Evolutionary conservation across 2,113 vertebrate genomes (phyloP).

Genomic region (Heliornis fulica): DNA sequence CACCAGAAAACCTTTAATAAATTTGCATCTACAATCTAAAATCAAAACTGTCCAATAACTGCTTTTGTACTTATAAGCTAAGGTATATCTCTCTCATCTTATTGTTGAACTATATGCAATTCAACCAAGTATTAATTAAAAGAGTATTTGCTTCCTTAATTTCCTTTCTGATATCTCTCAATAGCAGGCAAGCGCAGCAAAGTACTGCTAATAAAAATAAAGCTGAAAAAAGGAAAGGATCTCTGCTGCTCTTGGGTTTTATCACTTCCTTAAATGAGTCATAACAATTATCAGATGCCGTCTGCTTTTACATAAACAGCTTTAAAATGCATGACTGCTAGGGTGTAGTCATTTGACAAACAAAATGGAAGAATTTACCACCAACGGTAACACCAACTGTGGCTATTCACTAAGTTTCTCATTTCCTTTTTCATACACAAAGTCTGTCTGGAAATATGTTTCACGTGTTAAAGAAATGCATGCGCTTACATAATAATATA

Average conservation of each 20-base stretch:
- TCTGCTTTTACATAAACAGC: conserved; percentile 3
- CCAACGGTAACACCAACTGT: not conserved
- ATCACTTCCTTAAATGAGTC: conserved; percentile 49
- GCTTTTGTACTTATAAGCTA: not conserved
- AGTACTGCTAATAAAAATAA: not conserved
- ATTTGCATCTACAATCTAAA: not conserved
- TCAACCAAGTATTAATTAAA: not conserved
- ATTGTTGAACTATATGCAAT: not conserved
- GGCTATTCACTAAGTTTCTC: not conserved
- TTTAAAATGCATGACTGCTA: conserved; percentile 12
- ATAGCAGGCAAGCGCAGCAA: not conserved
- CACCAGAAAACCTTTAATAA: not conserved
- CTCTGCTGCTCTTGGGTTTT: not conserved
- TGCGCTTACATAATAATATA: not conserved
- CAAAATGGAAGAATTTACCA: not conserved
- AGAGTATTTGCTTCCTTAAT: not conserved
- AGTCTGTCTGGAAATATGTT: not conserved
- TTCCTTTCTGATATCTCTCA: not conserved
- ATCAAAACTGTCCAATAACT: not conserved
- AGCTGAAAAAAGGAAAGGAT: not conserved
- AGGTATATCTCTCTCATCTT: not conserved
- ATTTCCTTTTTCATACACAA: not conserved
- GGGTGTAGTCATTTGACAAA: conserved; percentile 22
- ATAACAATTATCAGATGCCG: conserved; percentile 25
- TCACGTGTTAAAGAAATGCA: conserved; percentile 7